phyloP scores from a whole-genome alignment of 2,113 vertebrate genomes.

The Fregata magnificens region DNA sequence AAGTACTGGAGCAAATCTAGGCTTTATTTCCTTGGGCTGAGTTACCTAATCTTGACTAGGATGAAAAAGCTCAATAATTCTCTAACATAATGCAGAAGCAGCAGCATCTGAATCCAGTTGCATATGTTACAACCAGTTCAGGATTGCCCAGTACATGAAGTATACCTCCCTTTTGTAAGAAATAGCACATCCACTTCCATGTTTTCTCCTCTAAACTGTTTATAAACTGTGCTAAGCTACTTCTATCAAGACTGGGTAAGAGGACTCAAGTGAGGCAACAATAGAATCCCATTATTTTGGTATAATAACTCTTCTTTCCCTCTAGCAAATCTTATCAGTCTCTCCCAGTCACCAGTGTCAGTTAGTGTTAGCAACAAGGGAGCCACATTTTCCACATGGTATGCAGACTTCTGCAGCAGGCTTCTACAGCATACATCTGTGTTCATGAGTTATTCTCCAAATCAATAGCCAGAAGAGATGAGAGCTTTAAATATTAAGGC shows the following conservation, averaged over 20 bases:
- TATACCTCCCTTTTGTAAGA: background rate
- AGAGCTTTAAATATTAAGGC: constrained; percentile 30
- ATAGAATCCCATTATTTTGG: constrained; percentile 1
- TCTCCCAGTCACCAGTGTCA: constrained; percentile 30
- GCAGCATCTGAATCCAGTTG: background rate
- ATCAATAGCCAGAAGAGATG: constrained; percentile 44
- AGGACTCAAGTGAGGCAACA: background rate
- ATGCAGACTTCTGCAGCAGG: background rate
- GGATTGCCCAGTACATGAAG: background rate
- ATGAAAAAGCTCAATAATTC: background rate
- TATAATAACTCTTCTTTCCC: constrained; percentile 9
- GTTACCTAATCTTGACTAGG: background rate
- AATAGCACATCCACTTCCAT: background rate
- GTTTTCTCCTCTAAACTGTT: background rate
- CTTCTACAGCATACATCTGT: background rate
- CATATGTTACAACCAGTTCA: background rate
- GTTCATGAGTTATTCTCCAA: constrained; percentile 9
- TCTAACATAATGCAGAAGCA: background rate
- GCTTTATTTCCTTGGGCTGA: background rate
- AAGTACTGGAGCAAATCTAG: background rate
- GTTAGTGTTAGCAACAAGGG: constrained; percentile 4
- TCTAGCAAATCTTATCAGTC: constrained; percentile 17
- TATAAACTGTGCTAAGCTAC: background rate
- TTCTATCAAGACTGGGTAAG: constrained; percentile 17
- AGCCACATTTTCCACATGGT: constrained; percentile 15